A percentile compares a stretch with the other conserved stretches of the same genome.
These are phyloP conservation scores for Tenrec ecaudatus DNA, from an alignment of 2,113 vertebrate genomes.

Conservation along the genomic window DNA sequence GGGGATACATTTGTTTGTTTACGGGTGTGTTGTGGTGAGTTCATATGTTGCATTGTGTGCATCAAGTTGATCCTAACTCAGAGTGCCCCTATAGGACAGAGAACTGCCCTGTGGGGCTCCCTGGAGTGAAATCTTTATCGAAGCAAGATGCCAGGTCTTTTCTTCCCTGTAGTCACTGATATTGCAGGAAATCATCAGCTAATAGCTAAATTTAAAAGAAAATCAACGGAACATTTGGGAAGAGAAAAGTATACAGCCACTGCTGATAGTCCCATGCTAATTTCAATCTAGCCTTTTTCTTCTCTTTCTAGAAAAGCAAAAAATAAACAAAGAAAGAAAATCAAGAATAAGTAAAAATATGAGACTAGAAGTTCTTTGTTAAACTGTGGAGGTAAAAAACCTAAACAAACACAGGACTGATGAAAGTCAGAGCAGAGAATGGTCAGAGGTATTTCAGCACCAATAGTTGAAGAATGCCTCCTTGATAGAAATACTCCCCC, in stretches of 20 bases:
- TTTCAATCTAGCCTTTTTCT: no score
- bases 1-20: neutral
- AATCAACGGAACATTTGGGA: no score
- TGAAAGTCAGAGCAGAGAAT: neutral
- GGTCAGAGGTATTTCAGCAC: neutral
- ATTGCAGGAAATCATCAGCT: neutral
- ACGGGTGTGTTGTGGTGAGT: neutral
- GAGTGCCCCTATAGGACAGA: no score
- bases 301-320: no score
- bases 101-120: no score
- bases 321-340: neutral
- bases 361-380: neutral
- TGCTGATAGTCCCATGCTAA: no score
- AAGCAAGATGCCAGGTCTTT: neutral
- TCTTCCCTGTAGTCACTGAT: neutral
- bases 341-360: neutral
- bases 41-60: neutral
- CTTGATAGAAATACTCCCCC: no score
- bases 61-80: no score
- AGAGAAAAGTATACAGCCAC: no score
- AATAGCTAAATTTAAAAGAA: no score
- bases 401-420: neutral
- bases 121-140: no score
- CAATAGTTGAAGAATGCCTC: neutral
- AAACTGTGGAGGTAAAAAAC: neutral